These are phyloP conservation scores for Pelobates fuscus DNA, from an alignment of 2,113 vertebrate species.

Conservation along the genomic window DNA sequence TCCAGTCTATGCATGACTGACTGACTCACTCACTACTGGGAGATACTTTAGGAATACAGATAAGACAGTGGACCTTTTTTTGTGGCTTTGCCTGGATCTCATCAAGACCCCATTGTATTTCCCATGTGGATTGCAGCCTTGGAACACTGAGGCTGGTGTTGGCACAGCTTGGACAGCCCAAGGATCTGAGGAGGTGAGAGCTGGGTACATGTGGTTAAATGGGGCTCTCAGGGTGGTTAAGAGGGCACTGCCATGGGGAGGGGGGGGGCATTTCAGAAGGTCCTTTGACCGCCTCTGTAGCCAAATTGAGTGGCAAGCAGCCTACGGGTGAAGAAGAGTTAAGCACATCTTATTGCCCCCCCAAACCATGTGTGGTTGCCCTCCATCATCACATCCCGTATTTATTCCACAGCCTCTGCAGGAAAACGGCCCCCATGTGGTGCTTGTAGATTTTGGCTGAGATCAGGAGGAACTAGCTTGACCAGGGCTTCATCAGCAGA, in stretches of 20 bases:
- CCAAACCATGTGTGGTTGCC: not conserved
- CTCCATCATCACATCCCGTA: not conserved
- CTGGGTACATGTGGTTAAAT: not conserved
- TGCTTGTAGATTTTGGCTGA: slow-evolving; percentile 16
- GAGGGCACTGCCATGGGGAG: not conserved
- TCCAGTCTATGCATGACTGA: not conserved
- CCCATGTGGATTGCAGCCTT: slow-evolving; percentile 29
- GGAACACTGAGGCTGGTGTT: not conserved
- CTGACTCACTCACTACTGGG: slow-evolving; percentile 12
- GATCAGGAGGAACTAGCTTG: slow-evolving; percentile 22
- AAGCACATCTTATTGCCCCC: not conserved
- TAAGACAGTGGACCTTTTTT: not conserved
- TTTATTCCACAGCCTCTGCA: not conserved
- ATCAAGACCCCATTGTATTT: not conserved
- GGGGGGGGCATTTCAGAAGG: not conserved
- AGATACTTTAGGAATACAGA: slow-evolving; percentile 31
- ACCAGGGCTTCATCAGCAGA: slow-evolving; percentile 17
- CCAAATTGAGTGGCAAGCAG: not conserved
- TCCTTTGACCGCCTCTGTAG: not conserved
- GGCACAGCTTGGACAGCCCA: not conserved
- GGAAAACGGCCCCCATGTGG: slow-evolving; percentile 14
- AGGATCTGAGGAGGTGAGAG: slow-evolving; percentile 15
- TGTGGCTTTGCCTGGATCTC: not conserved
- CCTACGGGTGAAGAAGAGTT: too few species aligned
- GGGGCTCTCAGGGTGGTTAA: not conserved